Evolutionary conservation across 2,113 vertebrate species (phyloP), one percentile per base, ranked within the genome.

Genomic region (Elanoides forficatus): DNA sequence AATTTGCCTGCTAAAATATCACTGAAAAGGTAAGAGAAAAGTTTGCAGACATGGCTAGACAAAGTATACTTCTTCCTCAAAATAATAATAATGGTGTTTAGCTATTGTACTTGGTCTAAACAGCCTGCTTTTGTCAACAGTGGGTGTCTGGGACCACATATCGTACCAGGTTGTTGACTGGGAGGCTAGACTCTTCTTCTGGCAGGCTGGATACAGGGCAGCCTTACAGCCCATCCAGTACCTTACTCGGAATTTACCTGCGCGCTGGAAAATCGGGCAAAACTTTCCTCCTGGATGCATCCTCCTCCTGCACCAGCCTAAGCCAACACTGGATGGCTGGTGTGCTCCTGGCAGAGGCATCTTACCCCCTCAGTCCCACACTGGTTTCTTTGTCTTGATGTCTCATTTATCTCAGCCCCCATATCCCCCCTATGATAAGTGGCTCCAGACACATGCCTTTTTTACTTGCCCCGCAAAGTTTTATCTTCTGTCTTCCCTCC

Each of bases 281-380:
- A 89, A 19, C 7, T 21, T 63, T 52, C 14, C 14, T 92, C 26
- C 21, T 56, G 60, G 7, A 12, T 47, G 11, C 48, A 56, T 25
- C 20, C 7, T 88, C 27, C 36, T 86, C 18, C 17, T 81, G 55
- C 50, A 27, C 27, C 55, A 73, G n/a, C 22, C 27, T 30, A 48
- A 40, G 36, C 42, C 9, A 3, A 8, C 1, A 2, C 10, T 38
- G 48, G 17, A 22, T 52, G 18, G 22, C 27, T 52, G 32, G 3
- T 60, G 18, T 67, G 30, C 43, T 72, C 30, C 59, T 6, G 5
- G 22, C 50, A 68, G 75, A 59, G n/a, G 13, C 18, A 11, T 63
- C 60, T 38, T 21, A 16, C 14, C 16, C 55, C 11, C n/a, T 18
- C n/a, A 19, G n/a, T 48, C 26, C 27, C 4, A 0, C 0, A 0